phyloP scores from a whole-genome alignment of 2,888 invertebrate species.

The Sericinus montela region DNA sequence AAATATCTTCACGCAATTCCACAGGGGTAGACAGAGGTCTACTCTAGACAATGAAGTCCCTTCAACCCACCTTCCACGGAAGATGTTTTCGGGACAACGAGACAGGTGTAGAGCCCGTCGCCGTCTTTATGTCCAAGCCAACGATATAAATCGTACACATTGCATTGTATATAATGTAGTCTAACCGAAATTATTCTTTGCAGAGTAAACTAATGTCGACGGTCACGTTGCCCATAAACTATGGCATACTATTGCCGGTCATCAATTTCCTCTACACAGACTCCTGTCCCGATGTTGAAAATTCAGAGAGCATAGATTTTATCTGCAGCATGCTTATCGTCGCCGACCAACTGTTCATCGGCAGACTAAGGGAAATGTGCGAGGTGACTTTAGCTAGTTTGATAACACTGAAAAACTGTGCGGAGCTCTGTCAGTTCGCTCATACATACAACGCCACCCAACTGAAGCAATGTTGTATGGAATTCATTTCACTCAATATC shows the following conservation, averaged over 20 bases:
- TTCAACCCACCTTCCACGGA: too few species aligned
- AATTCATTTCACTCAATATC: slow-evolving; percentile 88
- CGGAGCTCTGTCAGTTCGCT: slow-evolving; percentile 87
- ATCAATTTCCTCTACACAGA: slow-evolving; percentile 89
- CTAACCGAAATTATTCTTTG: too few species aligned
- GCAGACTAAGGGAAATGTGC: slow-evolving; percentile 84
- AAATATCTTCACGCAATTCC: too few species aligned
- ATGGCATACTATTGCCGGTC: slow-evolving; percentile 81
- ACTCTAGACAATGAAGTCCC: too few species aligned
- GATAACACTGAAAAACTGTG: slow-evolving; percentile 86
- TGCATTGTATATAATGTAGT: too few species aligned
- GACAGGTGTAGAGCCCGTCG: too few species aligned
- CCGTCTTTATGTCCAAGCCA: too few species aligned
- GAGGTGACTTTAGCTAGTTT: slow-evolving; percentile 82
- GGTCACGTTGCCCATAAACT: slow-evolving; percentile 80
- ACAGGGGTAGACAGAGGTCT: too few species aligned
- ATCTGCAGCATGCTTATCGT: slow-evolving; percentile 87
- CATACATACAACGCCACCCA: slow-evolving; percentile 86
- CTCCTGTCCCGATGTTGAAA: slow-evolving; percentile 78
- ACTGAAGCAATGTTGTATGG: slow-evolving; percentile 85
- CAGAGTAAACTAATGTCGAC: slow-evolving; percentile 74
- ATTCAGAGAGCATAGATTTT: slow-evolving; percentile 83
- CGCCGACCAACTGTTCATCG: slow-evolving; percentile 89
- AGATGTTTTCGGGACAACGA: too few species aligned
- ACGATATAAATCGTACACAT: too few species aligned